Base-by-base conservation (phyloP, 2,797 vertebrate species). In the Mus minutoides region DNA sequence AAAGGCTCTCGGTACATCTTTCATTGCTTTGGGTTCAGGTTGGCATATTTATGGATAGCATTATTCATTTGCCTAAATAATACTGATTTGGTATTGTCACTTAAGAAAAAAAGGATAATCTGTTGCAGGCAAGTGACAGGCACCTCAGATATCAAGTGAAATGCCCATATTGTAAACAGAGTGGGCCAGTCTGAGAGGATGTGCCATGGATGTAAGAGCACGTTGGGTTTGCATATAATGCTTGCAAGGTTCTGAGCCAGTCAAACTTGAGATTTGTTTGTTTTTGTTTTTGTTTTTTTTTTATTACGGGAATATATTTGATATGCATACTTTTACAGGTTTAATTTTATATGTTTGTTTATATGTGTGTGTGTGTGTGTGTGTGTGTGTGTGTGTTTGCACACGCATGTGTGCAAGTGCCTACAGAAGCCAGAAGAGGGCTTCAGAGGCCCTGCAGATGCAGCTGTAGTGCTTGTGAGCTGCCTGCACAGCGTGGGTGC, bases 101-200 rank as follows among this genome's bases (percentile, higher is more conserved):
- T 90, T 89, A 93, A 96, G n/a, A n/a, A 71, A 92, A 82, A 80
- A 73, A 85, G 29, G 85, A 69, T 29, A 80, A 54, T 75, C 58
- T 34, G 71, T 64, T 95, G 49, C 10, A 89, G 82, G n/a, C 11
- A 77, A 73, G 40, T 78, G 56, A 49, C 9, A 90, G 40, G 2
- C 79, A 82, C 88, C 56, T 96, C 24, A 83, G 60, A 26, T 69
- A 71, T 64, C n/a, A 82, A 7, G 3, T 31, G 77, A 87, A 83
- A n/a, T 91, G 40, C 56, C 91, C 93, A 56, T 69, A 16, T 26
- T 78, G 0, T 69, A 87, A 89, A 89, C 60, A 88, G 64, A 92
- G 64, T 46, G 58, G 46, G 21, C 16, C 6, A 49, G 3, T 86
- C 64, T 90, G 29, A 85, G 90, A 93, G 56, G 78, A 76, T 22